Base-by-base conservation (phyloP, 2,113 vertebrate genomes). In the Zingel zingel region DNA sequence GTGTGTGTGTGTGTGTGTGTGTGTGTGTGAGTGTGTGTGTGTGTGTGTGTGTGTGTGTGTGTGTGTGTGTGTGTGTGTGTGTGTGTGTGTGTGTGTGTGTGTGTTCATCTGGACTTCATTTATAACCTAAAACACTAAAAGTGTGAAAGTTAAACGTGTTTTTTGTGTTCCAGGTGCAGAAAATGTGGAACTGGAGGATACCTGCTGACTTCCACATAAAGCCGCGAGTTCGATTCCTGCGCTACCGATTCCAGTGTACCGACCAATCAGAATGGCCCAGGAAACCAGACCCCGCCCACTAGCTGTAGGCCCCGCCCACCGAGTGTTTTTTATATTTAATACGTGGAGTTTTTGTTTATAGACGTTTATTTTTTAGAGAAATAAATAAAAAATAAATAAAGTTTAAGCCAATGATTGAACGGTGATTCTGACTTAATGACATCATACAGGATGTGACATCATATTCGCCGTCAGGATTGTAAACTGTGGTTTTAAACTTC, bases 171-270 rank as follows among this genome's bases (percentile, higher is more conserved):
- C 85, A 95, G 95, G 93, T 96, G 87, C 95, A 95, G 93, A 96
- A 94, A 95, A 96, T 94, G 93, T 95, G 94, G 95, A 95, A 95
- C 92, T 95, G 95, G 95, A 96, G 93, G 95, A 96, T 95, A 94
- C 95, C 95, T 96, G 95, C 94, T 96, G 95, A 96, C 76, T 94
- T 95, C 59, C 94, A 95, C 85, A 94, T 94, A 53, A 95, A 95
- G 82, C 95, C 95, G 0, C 90, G 70, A 39, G 94, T 96, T 84
- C 88, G 75, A 76, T 94, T 96, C 81, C 87, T 95, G 73, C 94
- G 94, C 70, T 95, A 95, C 86, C 84, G 88, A 71, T 94, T 95
- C 82, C 94, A 95, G 84, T 96, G 95, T 87, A 94, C 82, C 43
- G 86, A 93, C 86, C 93, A 93, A 91, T 88, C 89, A 50, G 85